Evolutionary conservation across 2,113 vertebrate species (phyloP).

Genomic region (Sisor rabdophorus): DNA sequence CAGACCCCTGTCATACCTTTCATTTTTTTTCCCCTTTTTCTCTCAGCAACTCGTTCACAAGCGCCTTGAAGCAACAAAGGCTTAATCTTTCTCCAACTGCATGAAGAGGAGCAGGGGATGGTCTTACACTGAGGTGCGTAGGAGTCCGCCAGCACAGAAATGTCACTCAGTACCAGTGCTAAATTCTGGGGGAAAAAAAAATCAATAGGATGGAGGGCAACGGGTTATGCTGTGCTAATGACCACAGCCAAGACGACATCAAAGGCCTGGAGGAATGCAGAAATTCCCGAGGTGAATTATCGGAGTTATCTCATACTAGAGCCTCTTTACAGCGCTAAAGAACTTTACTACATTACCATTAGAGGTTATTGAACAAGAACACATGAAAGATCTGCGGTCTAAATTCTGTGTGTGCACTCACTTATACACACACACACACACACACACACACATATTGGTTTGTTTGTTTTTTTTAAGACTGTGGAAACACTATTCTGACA

Average conservation of each 20-base stretch:
- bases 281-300: conserved; percentile 6
- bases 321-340: not conserved
- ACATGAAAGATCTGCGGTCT: not conserved
- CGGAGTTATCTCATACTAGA: not conserved
- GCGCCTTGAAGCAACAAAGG: conserved; percentile 32
- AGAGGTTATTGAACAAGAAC: not conserved
- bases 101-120: conserved; percentile 33
- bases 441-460: no score
- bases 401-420: not conserved
- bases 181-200: conserved; percentile 20
- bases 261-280: conserved; percentile 27
- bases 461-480: no score
- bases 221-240: conserved; percentile 29
- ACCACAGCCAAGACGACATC: conserved; percentile 26
- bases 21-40: conserved; percentile 32
- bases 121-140: conserved; percentile 19
- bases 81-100: conserved; percentile 37
- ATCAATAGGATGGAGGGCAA: conserved; percentile 18
- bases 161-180: conserved; percentile 4
- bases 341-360: no score
- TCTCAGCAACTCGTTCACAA: conserved; percentile 35
- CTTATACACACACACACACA: not conserved
- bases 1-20: conserved; percentile 43
- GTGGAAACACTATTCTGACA: no score
- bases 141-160: conserved; percentile 26